A percentile compares a stretch with the other conserved stretches of the same genome.
These are phyloP conservation scores for Halocynthia aurantium DNA, from an alignment of 23 tunicate genomes.

Conservation along the genomic window DNA sequence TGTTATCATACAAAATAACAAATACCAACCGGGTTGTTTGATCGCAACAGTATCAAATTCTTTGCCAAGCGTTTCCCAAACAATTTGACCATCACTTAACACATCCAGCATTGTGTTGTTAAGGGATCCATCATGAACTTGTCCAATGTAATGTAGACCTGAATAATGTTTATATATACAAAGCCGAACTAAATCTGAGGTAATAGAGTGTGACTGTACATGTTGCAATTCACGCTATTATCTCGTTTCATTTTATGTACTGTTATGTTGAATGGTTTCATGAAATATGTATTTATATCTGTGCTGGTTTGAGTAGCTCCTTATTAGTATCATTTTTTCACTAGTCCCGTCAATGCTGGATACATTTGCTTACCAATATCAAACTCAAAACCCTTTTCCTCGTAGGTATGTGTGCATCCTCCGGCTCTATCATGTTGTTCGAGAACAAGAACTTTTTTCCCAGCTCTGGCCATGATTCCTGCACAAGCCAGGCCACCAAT, in stretches of 20 bases:
- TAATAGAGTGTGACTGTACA: too few species aligned
- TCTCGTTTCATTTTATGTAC: too few species aligned
- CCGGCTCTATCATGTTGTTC: slow-evolving; percentile 89
- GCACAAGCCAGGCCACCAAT: slow-evolving; percentile 85
- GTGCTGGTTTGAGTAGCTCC: too few species aligned
- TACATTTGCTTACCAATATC: slow-evolving; percentile 38
- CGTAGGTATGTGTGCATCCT: slow-evolving; percentile 91
- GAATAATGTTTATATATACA: not conserved
- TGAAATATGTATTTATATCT: too few species aligned
- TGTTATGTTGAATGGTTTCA: too few species aligned
- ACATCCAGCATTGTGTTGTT: slow-evolving; percentile 41
- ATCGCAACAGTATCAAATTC: slow-evolving; percentile 50
- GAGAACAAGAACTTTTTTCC: slow-evolving; percentile 77
- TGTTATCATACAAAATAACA: too few species aligned
- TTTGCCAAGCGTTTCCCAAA: slow-evolving; percentile 58
- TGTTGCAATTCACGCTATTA: too few species aligned
- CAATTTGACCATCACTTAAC: slow-evolving; percentile 61
- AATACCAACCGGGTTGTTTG: slow-evolving; percentile 20
- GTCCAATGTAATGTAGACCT: slow-evolving; percentile 89
- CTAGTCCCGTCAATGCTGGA: too few species aligned
- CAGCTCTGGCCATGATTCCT: slow-evolving; percentile 63
- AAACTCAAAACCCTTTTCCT: slow-evolving; percentile 80
- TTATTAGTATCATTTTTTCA: too few species aligned
- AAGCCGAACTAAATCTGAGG: too few species aligned
- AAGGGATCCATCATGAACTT: slow-evolving; percentile 61